Percentiles rank a stretch among this genome's conserved stretches.
Evolutionary conservation across 2,888 invertebrate genomes (phyloP).

Genomic region (Aphrophora alni): DNA sequence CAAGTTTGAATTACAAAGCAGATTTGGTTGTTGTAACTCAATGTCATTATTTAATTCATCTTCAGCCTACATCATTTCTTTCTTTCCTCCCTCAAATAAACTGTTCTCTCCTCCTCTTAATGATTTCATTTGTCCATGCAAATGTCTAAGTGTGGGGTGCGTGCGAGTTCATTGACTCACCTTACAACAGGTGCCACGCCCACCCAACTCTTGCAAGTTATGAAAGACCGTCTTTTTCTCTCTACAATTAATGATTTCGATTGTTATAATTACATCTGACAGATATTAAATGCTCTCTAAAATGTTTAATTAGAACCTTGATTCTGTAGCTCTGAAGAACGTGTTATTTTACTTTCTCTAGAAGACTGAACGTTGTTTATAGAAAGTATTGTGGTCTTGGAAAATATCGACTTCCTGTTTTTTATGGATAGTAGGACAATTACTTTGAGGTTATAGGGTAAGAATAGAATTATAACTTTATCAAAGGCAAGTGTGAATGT

Average conservation of each 20-base stretch:
- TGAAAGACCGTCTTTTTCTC: neutral
- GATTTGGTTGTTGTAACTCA: neutral
- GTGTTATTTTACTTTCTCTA: no score
- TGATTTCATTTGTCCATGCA: constrained; percentile 5
- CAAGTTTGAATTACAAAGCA: neutral
- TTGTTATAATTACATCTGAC: neutral
- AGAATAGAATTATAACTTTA: no score
- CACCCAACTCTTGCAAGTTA: neutral
- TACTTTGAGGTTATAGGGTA: no score
- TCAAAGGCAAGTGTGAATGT: no score
- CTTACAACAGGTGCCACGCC: constrained; percentile 3
- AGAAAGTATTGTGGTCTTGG: no score
- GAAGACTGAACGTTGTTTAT: no score
- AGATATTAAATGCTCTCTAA: neutral
- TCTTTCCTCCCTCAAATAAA: neutral
- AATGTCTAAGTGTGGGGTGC: neutral
- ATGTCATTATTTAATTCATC: neutral
- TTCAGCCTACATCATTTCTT: neutral
- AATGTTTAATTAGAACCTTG: neutral
- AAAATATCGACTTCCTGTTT: no score
- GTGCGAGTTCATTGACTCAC: neutral
- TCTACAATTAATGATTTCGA: neutral
- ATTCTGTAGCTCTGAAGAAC: neutral
- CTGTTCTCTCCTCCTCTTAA: neutral
- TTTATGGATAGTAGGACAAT: no score